A percentile compares a stretch with the other conserved stretches of the same genome.
These are phyloP conservation scores for Phania funesta DNA, from an alignment of 2,888 invertebrate genomes.

Conservation along the genomic window DNA sequence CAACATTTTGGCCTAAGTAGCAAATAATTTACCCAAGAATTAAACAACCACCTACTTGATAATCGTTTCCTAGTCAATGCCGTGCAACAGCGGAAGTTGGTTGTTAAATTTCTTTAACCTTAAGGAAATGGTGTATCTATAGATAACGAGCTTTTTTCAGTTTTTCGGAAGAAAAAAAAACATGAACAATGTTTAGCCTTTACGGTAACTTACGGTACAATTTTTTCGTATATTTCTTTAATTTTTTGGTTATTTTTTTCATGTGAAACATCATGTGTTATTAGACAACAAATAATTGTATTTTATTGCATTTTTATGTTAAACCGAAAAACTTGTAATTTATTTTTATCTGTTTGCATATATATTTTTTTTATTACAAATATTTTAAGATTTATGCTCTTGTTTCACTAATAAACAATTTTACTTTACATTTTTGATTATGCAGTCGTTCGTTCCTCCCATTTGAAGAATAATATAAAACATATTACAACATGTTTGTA, in stretches of 20 bases:
- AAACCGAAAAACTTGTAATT: slow-evolving; percentile 29
- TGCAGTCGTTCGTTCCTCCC: background rate
- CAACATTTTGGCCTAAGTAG: too few species aligned
- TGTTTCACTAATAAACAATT: background rate
- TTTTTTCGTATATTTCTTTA: slow-evolving; percentile 1
- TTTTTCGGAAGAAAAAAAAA: too few species aligned
- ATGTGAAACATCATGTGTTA: slow-evolving; percentile 51
- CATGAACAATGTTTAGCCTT: slow-evolving; percentile 44
- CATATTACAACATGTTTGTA: background rate
- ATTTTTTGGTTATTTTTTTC: background rate
- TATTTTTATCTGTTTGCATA: slow-evolving; percentile 22
- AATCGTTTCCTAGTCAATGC: too few species aligned
- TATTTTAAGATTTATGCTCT: slow-evolving; percentile 32
- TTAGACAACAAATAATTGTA: slow-evolving; percentile 62
- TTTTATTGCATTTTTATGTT: slow-evolving; percentile 60
- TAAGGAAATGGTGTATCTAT: slow-evolving; percentile 21
- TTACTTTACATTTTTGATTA: slow-evolving; percentile 10
- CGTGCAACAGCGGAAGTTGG: background rate
- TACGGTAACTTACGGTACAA: slow-evolving; percentile 10
- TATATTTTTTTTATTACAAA: slow-evolving; percentile 16
- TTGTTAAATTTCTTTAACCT: background rate
- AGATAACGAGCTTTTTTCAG: slow-evolving; percentile 27
- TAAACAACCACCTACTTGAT: too few species aligned
- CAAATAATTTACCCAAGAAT: too few species aligned
- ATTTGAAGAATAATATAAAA: background rate